A percentile compares a stretch with the other conserved stretches of the same genome.
Evolutionary conservation across 2,113 vertebrate genomes (phyloP).

Genomic region (Pygathrix nemaeus): DNA sequence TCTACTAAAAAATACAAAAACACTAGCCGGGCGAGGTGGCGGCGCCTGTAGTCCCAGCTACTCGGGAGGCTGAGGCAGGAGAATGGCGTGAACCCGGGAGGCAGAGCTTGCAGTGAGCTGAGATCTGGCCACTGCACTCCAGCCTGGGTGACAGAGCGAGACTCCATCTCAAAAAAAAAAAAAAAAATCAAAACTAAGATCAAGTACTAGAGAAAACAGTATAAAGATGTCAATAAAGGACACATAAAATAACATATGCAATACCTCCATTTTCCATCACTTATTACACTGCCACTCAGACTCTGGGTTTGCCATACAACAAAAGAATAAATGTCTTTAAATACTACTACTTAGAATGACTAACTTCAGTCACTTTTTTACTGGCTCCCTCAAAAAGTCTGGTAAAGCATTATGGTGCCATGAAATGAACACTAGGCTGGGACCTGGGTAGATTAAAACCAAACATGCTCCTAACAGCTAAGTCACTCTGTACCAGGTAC

Average conservation of each 20-base stretch:
- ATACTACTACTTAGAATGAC: not conserved
- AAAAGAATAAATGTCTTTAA: conserved; percentile 7
- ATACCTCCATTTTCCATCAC: not conserved
- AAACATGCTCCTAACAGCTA: not conserved
- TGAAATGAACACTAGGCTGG: not conserved
- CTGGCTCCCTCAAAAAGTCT: not conserved
- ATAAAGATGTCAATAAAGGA: not conserved
- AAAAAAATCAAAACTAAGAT: conserved; percentile 32
- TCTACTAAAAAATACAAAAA: no score
- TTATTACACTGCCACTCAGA: not conserved
- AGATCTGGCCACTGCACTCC: no score
- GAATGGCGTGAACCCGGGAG: no score
- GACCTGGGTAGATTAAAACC: not conserved
- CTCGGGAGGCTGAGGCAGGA: no score
- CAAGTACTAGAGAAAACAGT: not conserved
- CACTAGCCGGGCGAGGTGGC: no score
- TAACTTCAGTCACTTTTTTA: conserved; percentile 12
- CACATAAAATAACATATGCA: not conserved
- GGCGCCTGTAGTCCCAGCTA: no score
- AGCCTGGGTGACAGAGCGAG: no score
- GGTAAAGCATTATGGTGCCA: not conserved
- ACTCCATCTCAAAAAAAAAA: not conserved
- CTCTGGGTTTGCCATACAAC: not conserved
- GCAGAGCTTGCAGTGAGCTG: no score
- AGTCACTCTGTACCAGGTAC: not conserved